Conservation (phyloP, 35 echinoderm and acorn worm species). For the Ophioderma brevispina region DNA sequence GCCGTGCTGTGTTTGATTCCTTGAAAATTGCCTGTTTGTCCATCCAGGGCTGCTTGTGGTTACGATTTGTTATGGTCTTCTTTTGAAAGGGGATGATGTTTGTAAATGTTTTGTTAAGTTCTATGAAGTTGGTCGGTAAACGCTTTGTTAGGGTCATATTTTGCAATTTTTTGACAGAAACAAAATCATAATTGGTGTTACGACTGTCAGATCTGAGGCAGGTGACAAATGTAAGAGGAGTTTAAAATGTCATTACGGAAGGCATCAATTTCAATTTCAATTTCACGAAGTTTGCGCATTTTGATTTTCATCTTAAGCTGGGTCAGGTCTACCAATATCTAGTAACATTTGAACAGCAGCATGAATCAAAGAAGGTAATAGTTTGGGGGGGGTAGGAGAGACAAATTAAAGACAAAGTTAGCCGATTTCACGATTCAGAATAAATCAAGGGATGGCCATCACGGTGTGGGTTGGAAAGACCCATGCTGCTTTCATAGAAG, state of each 20-base stretch:
- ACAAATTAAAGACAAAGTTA: background rate
- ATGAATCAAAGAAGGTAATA: slow-evolving; percentile 19
- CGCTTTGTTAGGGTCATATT: slow-evolving; percentile 18
- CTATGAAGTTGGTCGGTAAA: too few species aligned
- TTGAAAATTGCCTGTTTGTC: too few species aligned
- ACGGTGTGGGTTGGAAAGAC: slow-evolving; percentile 5
- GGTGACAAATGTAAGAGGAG: slow-evolving; percentile 34
- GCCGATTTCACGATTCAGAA: background rate
- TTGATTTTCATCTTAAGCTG: background rate
- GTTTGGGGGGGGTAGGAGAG: background rate
- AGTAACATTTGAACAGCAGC: background rate
- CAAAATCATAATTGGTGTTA: too few species aligned
- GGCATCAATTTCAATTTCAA: slow-evolving; percentile 40
- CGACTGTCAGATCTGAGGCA: background rate
- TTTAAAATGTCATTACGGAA: slow-evolving; percentile 47
- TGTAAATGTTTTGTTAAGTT: too few species aligned
- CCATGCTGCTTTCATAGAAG: slow-evolving; percentile 35
- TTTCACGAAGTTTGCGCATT: slow-evolving; percentile 44
- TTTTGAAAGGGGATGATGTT: too few species aligned
- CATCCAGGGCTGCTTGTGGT: too few species aligned
- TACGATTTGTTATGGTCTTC: too few species aligned
- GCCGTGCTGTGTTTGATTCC: too few species aligned
- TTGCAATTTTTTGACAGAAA: background rate
- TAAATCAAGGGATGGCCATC: slow-evolving; percentile 55
- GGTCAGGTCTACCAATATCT: slow-evolving; percentile 1